Evolutionary conservation across 2,888 invertebrate species (phyloP).

Genomic region (Oxyscelio sp.): DNA sequence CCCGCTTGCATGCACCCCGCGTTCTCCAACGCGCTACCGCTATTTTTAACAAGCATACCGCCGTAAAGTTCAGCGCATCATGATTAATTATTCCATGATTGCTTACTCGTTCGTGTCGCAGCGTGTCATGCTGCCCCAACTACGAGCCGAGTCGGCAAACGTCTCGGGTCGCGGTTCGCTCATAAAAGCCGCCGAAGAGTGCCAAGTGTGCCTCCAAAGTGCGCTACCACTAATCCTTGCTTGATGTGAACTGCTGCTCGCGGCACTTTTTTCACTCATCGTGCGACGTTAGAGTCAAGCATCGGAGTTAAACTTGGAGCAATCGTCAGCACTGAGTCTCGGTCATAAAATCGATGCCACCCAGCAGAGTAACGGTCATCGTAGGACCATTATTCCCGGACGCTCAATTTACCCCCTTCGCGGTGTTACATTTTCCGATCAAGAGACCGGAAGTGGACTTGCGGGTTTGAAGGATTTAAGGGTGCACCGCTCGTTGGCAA

Average conservation of each 20-base stretch:
- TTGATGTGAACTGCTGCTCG: slow-evolving; percentile 76
- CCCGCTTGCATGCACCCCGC: no score
- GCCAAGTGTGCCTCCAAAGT: slow-evolving; percentile 87
- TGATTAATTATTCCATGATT: slow-evolving; percentile 3
- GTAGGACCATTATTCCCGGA: no score
- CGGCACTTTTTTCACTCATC: slow-evolving; percentile 78
- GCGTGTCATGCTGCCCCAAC: slow-evolving; percentile 83
- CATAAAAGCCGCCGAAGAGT: slow-evolving; percentile 84
- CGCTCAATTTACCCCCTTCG: background rate
- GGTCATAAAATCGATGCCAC: slow-evolving; percentile 40
- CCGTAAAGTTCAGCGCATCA: no score
- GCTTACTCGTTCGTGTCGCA: slow-evolving; percentile 82
- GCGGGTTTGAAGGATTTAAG: background rate
- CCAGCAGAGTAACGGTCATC: slow-evolving; percentile 37
- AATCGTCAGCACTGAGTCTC: background rate
- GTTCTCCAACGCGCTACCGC: no score
- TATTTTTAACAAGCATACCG: no score
- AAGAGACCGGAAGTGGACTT: background rate
- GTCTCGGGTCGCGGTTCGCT: slow-evolving; percentile 79
- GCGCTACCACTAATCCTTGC: slow-evolving; percentile 82
- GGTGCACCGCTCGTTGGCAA: background rate
- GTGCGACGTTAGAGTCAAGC: slow-evolving; percentile 9
- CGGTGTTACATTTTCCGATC: background rate
- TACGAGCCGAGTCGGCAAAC: slow-evolving; percentile 79
- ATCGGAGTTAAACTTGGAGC: no score